Percentiles rank a stretch among this genome's conserved stretches.
These are phyloP conservation scores for Eulimnadia texana DNA, from an alignment of 1,140 invertebrate genomes.

Conservation along the genomic window DNA sequence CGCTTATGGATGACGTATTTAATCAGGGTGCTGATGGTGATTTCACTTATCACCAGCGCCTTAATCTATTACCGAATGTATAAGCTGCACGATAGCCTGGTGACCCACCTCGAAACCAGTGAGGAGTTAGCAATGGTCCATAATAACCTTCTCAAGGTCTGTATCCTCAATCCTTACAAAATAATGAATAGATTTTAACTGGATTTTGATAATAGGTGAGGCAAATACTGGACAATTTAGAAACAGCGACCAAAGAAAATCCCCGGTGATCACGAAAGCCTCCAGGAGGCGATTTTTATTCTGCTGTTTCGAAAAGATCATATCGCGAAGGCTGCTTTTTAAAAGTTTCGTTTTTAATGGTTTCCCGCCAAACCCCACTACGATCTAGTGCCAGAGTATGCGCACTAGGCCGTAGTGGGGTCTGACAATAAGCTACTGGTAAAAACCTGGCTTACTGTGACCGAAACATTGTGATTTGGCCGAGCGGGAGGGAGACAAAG, in stretches of 20 bases:
- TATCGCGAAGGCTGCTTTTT: too few relatives aligned
- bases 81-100: background rate
- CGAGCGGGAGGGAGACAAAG: too few relatives aligned
- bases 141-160: background rate
- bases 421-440: too few relatives aligned
- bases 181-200: background rate
- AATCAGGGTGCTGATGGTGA: background rate
- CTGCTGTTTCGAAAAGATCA: too few relatives aligned
- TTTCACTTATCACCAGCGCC: background rate
- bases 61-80: background rate
- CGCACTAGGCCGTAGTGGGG: too few relatives aligned
- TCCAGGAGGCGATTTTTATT: too few relatives aligned
- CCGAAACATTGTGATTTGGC: too few relatives aligned
- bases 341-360: too few relatives aligned
- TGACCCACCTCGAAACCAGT: background rate
- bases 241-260: background rate
- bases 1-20: background rate
- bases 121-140: background rate
- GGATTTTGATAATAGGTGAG: background rate
- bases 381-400: too few relatives aligned
- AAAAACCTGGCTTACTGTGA: too few relatives aligned
- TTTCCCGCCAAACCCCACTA: too few relatives aligned
- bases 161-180: background rate
- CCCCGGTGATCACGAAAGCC: background rate
- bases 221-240: background rate